Percentiles rank a stretch among this genome's conserved stretches.
These are phyloP conservation scores for Micrasema minimum DNA, from an alignment of 1,140 invertebrate species.

Conservation along the genomic window DNA sequence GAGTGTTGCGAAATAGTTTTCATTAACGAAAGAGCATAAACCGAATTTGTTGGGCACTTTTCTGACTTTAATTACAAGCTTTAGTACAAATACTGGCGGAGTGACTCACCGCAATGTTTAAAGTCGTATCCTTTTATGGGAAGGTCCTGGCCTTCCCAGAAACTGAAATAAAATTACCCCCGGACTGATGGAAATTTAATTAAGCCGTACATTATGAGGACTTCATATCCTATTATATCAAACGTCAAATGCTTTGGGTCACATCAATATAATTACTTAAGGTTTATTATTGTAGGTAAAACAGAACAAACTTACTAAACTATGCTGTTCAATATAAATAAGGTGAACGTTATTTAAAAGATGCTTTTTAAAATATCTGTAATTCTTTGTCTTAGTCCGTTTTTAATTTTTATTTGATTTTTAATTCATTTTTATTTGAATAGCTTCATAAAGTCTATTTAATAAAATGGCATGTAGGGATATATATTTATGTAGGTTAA, in stretches of 20 bases:
- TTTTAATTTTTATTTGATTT: too few relatives aligned
- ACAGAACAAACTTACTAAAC: too few relatives aligned
- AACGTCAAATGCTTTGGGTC: not conserved
- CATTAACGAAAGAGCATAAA: slow-evolving; percentile 37
- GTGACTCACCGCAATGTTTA: slow-evolving; percentile 28
- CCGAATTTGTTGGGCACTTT: slow-evolving; percentile 36
- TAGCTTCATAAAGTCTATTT: too few relatives aligned
- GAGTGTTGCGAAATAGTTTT: slow-evolving; percentile 27
- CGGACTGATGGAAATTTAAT: slow-evolving; percentile 18
- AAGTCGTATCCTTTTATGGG: slow-evolving; percentile 42
- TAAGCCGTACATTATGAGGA: slow-evolving; percentile 24
- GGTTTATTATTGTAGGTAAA: too few relatives aligned
- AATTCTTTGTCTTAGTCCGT: too few relatives aligned
- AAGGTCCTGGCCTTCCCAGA: not conserved
- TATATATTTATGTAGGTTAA: too few relatives aligned
- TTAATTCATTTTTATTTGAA: too few relatives aligned
- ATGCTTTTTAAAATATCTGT: too few relatives aligned
- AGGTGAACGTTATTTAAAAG: too few relatives aligned
- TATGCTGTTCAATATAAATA: too few relatives aligned
- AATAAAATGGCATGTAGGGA: too few relatives aligned
- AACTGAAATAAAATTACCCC: slow-evolving; percentile 4
- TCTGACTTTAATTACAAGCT: slow-evolving; percentile 33
- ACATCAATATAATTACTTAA: not conserved
- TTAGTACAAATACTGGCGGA: slow-evolving; percentile 22
- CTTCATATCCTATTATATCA: not conserved